Evolutionary conservation across 2,888 invertebrate species (phyloP).

Genomic region (Rhaphigaster nebulosa): DNA sequence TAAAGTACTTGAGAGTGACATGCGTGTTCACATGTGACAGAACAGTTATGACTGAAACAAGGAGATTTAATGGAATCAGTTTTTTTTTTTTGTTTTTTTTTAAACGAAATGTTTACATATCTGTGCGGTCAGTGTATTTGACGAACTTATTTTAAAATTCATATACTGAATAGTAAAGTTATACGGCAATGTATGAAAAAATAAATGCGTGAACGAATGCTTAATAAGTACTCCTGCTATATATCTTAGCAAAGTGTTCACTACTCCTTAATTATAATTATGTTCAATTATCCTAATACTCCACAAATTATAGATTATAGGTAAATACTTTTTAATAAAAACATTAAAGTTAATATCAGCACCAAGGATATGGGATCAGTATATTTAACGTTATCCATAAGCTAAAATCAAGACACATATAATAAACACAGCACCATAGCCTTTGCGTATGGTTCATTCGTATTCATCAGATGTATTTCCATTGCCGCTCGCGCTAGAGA

Average conservation of each 20-base stretch:
- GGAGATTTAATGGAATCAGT: neutral
- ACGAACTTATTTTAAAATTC: too few species aligned
- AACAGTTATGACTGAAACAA: neutral
- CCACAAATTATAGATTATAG: too few species aligned
- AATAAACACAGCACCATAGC: neutral
- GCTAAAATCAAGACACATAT: neutral
- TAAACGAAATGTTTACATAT: slow-evolving; percentile 1
- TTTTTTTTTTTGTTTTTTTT: neutral
- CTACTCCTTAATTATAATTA: too few species aligned
- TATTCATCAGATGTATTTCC: slow-evolving; percentile 18
- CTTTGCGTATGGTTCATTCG: neutral
- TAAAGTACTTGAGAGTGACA: neutral
- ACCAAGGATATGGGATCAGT: too few species aligned
- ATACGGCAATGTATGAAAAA: too few species aligned
- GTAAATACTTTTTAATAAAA: too few species aligned
- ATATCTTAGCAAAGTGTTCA: too few species aligned
- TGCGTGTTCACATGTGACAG: slow-evolving; percentile 20
- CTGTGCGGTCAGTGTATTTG: neutral
- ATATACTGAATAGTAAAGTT: too few species aligned
- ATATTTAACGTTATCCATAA: neutral
- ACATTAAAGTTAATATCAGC: too few species aligned
- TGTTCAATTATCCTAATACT: too few species aligned
- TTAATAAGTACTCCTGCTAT: too few species aligned
- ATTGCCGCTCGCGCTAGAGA: neutral
- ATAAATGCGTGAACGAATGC: too few species aligned